A percentile compares a stretch with the other conserved stretches of the same genome.
Conservation (phyloP, 2,797 vertebrate species). For the Erithacus rubecula region DNA sequence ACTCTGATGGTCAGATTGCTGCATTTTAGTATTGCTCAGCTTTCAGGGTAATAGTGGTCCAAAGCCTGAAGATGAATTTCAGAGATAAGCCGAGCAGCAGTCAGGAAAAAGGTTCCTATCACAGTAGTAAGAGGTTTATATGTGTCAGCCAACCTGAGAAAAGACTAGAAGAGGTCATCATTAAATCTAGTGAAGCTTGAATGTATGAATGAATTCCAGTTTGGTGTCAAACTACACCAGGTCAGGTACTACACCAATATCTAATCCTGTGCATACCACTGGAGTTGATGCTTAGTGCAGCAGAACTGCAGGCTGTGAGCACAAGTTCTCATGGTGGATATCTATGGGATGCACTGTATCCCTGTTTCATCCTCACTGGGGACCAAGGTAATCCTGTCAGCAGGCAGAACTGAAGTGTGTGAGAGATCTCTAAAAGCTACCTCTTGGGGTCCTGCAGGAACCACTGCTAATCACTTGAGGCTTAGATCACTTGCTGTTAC, state of each 20-base stretch:
- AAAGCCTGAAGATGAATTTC: slow-evolving; percentile 7
- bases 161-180: not conserved
- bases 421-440: not conserved
- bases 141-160: not conserved
- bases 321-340: not conserved
- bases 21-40: not conserved
- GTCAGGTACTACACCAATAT: not conserved
- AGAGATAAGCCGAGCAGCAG: not conserved
- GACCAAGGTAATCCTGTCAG: not conserved
- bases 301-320: not conserved
- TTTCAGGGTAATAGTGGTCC: not conserved
- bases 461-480: not conserved
- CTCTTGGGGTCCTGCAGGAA: not conserved
- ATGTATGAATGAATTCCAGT: not conserved
- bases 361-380: not conserved
- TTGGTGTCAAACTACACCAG: not conserved
- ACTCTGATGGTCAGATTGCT: not conserved
- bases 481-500: not conserved
- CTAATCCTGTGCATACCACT: not conserved
- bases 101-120: not conserved
- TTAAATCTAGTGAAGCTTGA: not conserved
- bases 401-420: not conserved
- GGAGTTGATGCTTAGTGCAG: not conserved
- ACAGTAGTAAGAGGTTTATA: not conserved
- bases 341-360: not conserved